Evolutionary conservation across 2,888 invertebrate species (phyloP).

Genomic region (Calliscelio sp.): DNA sequence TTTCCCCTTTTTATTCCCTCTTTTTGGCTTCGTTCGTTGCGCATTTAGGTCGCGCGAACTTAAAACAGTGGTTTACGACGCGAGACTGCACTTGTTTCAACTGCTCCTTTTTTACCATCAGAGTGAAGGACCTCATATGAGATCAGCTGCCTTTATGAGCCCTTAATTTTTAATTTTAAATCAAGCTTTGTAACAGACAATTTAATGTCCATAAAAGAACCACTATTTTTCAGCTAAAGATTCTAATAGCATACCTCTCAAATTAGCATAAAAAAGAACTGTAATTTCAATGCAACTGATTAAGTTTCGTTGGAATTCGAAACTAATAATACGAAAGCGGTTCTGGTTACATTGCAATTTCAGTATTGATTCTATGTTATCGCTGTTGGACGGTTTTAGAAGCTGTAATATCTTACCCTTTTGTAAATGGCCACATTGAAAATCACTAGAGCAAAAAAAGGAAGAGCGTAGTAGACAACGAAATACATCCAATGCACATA

Average conservation of each 20-base stretch:
- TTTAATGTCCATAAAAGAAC: too few relatives aligned
- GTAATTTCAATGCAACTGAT: constrained; percentile 5
- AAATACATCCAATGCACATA: constrained; percentile 98
- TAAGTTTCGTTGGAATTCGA: constrained; percentile 6
- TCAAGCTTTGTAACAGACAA: too few relatives aligned
- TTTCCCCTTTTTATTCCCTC: constrained; percentile 36
- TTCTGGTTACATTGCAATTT: not conserved
- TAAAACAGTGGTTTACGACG: constrained; percentile 62
- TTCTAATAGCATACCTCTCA: too few relatives aligned
- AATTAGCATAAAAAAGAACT: too few relatives aligned
- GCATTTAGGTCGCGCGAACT: constrained; percentile 69
- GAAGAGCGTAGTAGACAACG: constrained; percentile 97
- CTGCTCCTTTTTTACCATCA: constrained; percentile 5
- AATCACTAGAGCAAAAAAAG: constrained; percentile 94
- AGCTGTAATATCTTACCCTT: constrained; percentile 88
- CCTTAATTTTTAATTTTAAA: not conserved
- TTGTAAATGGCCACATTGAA: constrained; percentile 96
- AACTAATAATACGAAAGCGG: too few relatives aligned
- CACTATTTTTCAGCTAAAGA: too few relatives aligned
- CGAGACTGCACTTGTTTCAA: constrained; percentile 32
- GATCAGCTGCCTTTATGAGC: not conserved
- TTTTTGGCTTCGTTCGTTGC: constrained; percentile 59
- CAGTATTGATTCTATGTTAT: constrained; percentile 18
- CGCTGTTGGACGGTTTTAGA: not conserved
- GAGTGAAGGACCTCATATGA: not conserved